Conservation (phyloP, 2,113 vertebrate species). For the Dipodomys spectabilis region DNA sequence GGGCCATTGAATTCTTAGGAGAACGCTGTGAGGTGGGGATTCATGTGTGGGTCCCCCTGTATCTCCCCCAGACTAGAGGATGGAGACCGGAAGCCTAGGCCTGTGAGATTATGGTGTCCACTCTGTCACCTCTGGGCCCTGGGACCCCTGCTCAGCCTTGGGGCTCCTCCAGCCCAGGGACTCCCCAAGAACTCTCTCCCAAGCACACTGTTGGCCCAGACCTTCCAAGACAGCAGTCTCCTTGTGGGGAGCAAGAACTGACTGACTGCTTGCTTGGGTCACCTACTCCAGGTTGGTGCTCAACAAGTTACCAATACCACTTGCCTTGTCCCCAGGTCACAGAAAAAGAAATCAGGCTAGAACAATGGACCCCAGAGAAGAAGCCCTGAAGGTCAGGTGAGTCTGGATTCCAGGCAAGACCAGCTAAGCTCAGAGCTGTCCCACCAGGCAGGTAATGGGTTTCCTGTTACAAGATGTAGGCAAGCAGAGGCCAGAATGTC, state of each 20-base stretch:
- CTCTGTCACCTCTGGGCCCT: neutral
- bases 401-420: neutral
- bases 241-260: neutral
- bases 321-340: accelerated
- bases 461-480: neutral
- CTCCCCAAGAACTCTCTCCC: neutral
- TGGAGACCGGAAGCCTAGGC: neutral
- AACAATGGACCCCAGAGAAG: neutral
- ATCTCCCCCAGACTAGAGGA: neutral
- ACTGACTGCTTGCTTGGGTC: accelerated
- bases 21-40: neutral
- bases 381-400: neutral
- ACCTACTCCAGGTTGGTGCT: neutral
- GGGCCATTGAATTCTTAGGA: constrained; percentile 25
- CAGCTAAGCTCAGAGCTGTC: neutral
- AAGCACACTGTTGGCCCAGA: constrained; percentile 29
- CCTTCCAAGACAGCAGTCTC: constrained; percentile 14
- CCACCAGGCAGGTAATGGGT: neutral
- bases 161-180: too few relatives aligned
- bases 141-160: constrained; percentile 1
- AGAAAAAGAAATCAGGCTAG: neutral
- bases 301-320: neutral
- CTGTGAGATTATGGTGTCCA: accelerated
- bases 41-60: too few relatives aligned
- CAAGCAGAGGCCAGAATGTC: neutral